Conservation (phyloP, 2,797 vertebrate genomes). For the Helarctos malayanus region DNA sequence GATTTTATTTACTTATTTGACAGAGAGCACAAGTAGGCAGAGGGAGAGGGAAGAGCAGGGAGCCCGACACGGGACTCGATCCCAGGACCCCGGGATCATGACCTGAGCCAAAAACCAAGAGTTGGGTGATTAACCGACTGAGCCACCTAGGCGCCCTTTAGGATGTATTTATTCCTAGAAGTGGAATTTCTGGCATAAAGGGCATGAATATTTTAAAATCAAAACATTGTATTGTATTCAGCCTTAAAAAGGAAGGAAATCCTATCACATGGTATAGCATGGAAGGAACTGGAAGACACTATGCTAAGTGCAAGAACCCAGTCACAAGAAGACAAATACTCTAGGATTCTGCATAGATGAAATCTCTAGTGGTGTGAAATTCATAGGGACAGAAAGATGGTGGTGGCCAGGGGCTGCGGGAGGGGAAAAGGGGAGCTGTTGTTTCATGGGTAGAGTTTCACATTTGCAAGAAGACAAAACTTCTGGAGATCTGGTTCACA, state of each 20-base stretch:
- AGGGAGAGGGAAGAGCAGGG: too few relatives aligned
- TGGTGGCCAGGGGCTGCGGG: background rate
- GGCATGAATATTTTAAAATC: background rate
- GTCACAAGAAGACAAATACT: background rate
- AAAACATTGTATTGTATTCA: background rate
- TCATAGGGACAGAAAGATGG: background rate
- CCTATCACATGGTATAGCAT: accelerated
- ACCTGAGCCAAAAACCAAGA: too few relatives aligned
- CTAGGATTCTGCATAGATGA: background rate
- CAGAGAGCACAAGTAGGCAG: too few relatives aligned
- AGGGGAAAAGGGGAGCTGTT: background rate
- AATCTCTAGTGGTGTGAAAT: background rate
- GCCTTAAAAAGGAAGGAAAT: background rate
- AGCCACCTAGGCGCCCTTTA: background rate
- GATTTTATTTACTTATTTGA: too few relatives aligned
- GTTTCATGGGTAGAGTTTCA: background rate
- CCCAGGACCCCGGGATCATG: too few relatives aligned
- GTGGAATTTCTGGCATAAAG: background rate
- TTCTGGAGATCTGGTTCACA: background rate
- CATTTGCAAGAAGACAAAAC: background rate
- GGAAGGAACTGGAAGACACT: background rate
- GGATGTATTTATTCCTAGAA: background rate
- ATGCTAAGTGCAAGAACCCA: background rate
- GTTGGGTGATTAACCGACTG: too few relatives aligned
- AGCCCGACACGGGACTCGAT: too few relatives aligned